Conservation (phyloP, 2,888 invertebrate genomes). For the Tineola bisselliella region DNA sequence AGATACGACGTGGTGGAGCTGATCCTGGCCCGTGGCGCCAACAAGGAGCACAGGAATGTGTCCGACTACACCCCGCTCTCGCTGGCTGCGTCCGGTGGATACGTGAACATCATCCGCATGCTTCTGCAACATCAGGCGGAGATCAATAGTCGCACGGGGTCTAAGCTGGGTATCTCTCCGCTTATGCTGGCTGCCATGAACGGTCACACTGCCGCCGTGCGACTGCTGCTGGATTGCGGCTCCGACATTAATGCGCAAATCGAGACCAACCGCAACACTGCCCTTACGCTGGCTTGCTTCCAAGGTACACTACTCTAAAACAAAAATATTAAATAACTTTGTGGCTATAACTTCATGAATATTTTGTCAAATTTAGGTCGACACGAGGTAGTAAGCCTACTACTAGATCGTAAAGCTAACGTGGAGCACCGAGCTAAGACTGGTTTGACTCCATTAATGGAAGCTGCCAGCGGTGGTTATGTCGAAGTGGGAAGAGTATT, state of each 20-base stretch:
- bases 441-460: slow-evolving; percentile 98
- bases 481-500: slow-evolving; percentile 97
- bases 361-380: slow-evolving; percentile 59
- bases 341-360: neutral
- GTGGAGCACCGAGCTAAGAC: slow-evolving; percentile 99
- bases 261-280: slow-evolving; percentile 98
- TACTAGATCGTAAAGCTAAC: slow-evolving; percentile 96
- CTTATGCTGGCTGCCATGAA: slow-evolving; percentile 99
- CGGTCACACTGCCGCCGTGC: slow-evolving; percentile 89
- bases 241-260: slow-evolving; percentile 99
- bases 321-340: neutral
- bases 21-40: slow-evolving; percentile 87
- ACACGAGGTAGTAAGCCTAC: slow-evolving; percentile 96
- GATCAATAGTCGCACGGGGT: slow-evolving; percentile 97
- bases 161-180: slow-evolving; percentile 97
- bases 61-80: slow-evolving; percentile 99
- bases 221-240: slow-evolving; percentile 94
- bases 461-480: slow-evolving; percentile 99
- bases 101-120: slow-evolving; percentile 97
- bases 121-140: slow-evolving; percentile 95
- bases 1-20: slow-evolving; percentile 96
- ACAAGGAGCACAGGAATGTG: slow-evolving; percentile 98
- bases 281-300: slow-evolving; percentile 97
- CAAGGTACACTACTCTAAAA: slow-evolving; percentile 72
- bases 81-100: slow-evolving; percentile 97